Evolutionary conservation across 2,888 invertebrate species (phyloP).

Genomic region (Tipula unca): DNA sequence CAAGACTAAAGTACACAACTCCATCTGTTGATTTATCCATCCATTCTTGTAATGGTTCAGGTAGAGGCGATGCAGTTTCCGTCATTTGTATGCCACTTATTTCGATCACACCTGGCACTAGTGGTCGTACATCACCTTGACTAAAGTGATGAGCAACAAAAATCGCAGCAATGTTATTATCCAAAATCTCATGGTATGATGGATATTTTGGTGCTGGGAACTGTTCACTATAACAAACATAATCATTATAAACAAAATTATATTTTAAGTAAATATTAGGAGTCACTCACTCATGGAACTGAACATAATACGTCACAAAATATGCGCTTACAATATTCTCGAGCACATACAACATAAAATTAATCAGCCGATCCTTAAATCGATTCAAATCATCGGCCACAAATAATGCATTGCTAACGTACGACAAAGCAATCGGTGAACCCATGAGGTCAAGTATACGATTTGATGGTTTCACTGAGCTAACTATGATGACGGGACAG

Average conservation of each 20-base stretch:
- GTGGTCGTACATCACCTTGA: constrained; percentile 35
- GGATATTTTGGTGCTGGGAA: constrained; percentile 18
- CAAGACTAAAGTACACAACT: constrained; percentile 44
- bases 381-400: not conserved
- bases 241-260: not conserved
- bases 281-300: not conserved
- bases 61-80: constrained; percentile 32
- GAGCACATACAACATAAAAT: not conserved
- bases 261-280: not conserved
- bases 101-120: constrained; percentile 40
- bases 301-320: not conserved
- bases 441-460: not conserved
- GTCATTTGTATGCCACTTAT: constrained; percentile 41
- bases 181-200: constrained; percentile 29
- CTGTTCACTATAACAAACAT: not conserved
- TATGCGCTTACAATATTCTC: not conserved
- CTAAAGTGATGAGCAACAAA: constrained; percentile 38
- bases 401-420: not conserved
- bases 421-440: not conserved
- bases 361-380: not conserved
- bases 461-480: not conserved
- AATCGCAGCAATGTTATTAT: constrained; percentile 34
- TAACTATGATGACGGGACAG: constrained; percentile 30
- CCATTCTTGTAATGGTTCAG: constrained; percentile 34
- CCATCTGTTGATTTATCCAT: constrained; percentile 41